Conservation (phyloP, 2,888 invertebrate species). For the Dermolepida albohirtum region DNA sequence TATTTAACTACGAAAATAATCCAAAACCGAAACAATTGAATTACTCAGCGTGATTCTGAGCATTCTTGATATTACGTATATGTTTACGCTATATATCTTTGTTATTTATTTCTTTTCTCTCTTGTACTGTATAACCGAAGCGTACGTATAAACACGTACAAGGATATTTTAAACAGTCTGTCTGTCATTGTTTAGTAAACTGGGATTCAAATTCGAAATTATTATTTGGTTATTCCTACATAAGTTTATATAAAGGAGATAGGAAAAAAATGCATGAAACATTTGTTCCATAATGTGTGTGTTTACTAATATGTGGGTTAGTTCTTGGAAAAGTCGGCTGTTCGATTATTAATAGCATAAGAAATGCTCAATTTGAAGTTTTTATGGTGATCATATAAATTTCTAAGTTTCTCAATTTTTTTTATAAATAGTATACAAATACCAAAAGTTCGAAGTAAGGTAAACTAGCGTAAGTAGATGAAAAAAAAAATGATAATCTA, state of each 20-base stretch:
- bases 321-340: slow-evolving; percentile 20
- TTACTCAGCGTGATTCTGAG: slow-evolving; percentile 38
- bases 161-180: slow-evolving; percentile 44
- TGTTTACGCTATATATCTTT: slow-evolving; percentile 45
- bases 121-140: slow-evolving; percentile 38
- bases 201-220: slow-evolving; percentile 42
- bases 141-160: slow-evolving; percentile 43
- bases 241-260: slow-evolving; percentile 41
- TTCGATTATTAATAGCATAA: slow-evolving; percentile 28
- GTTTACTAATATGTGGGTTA: slow-evolving; percentile 34
- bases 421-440: too few relatives aligned
- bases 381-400: slow-evolving; percentile 16
- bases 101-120: slow-evolving; percentile 44
- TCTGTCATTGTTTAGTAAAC: slow-evolving; percentile 45
- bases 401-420: too few relatives aligned
- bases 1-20: slow-evolving; percentile 42
- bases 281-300: slow-evolving; percentile 41
- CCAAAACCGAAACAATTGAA: slow-evolving; percentile 45
- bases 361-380: slow-evolving; percentile 18
- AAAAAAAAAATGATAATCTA: too few relatives aligned
- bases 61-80: slow-evolving; percentile 41
- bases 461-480: too few relatives aligned
- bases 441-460: too few relatives aligned
- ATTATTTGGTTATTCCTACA: slow-evolving; percentile 41
- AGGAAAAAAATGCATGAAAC: slow-evolving; percentile 42